Conservation (phyloP, 1,140 invertebrate genomes). For the Sinella curviseta region DNA sequence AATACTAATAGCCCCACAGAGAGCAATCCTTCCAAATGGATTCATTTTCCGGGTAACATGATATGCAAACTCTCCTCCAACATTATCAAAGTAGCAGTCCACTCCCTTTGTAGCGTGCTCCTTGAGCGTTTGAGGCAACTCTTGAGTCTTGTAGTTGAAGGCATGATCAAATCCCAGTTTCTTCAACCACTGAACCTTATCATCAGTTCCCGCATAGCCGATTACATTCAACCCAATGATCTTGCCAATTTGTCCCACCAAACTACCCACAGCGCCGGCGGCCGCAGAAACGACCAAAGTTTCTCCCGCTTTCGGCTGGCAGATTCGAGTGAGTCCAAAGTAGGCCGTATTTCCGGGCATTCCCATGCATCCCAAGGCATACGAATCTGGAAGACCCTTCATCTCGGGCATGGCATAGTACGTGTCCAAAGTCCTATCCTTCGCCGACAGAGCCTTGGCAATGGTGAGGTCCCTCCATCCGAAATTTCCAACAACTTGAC, state of each 20-base stretch:
- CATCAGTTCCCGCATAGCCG: conserved; percentile 56
- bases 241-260: conserved; percentile 59
- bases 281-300: conserved; percentile 67
- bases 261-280: conserved; percentile 67
- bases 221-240: conserved; percentile 54
- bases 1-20: conserved; percentile 59
- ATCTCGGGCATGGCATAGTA: conserved; percentile 2
- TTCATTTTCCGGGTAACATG: conserved; percentile 66
- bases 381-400: conserved; percentile 58
- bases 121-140: conserved; percentile 52
- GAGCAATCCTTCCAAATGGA: conserved; percentile 61
- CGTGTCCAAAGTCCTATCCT: not conserved
- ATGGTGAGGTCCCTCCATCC: conserved; percentile 59
- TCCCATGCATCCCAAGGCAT: conserved; percentile 63
- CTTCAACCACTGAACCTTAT: conserved; percentile 57
- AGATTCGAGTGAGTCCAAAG: conserved; percentile 70
- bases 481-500: conserved; percentile 60
- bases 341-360: conserved; percentile 70
- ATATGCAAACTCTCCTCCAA: conserved; percentile 67
- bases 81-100: conserved; percentile 74
- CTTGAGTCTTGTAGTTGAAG: conserved; percentile 57
- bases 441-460: not conserved
- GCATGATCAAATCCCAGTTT: conserved; percentile 56
- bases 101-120: conserved; percentile 56
- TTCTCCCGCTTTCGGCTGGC: conserved; percentile 67